phyloP scores from a whole-genome alignment of 2,888 invertebrate genomes.

The Himalopsyche japonica region DNA sequence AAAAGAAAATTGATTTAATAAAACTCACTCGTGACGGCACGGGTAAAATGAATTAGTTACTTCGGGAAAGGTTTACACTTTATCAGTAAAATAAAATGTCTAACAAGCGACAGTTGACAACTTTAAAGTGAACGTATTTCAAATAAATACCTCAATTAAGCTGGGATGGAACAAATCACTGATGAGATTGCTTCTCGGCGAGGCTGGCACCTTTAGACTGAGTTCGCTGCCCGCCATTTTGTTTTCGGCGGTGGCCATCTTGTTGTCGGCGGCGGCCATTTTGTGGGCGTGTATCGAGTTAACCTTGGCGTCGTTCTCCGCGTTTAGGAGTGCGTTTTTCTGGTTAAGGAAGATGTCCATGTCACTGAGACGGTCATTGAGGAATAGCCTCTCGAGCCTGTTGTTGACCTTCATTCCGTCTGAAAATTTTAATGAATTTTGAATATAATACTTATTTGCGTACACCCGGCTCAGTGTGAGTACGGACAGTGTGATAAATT shows the following conservation, averaged over 20 bases:
- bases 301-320: constrained; percentile 2
- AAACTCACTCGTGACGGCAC: too few species aligned
- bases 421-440: not conserved
- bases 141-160: constrained; percentile 48
- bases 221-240: constrained; percentile 42
- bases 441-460: too few species aligned
- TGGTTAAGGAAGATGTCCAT: constrained; percentile 51
- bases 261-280: too few species aligned
- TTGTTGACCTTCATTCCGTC: constrained; percentile 48
- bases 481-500: too few species aligned
- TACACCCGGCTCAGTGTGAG: too few species aligned
- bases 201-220: constrained; percentile 45
- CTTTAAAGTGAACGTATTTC: too few species aligned
- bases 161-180: constrained; percentile 54
- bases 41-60: too few species aligned
- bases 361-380: constrained; percentile 52
- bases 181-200: constrained; percentile 46
- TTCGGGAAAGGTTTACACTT: too few species aligned
- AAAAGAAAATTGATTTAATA: too few species aligned
- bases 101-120: too few species aligned
- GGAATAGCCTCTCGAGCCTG: constrained; percentile 53
- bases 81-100: too few species aligned
- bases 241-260: too few species aligned
- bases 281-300: not conserved
- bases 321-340: constrained; percentile 49